A percentile compares a stretch with the other conserved stretches of the same genome.
These are phyloP conservation scores for Cichladusa arquata DNA, from an alignment of 2,113 vertebrate species.

Conservation along the genomic window DNA sequence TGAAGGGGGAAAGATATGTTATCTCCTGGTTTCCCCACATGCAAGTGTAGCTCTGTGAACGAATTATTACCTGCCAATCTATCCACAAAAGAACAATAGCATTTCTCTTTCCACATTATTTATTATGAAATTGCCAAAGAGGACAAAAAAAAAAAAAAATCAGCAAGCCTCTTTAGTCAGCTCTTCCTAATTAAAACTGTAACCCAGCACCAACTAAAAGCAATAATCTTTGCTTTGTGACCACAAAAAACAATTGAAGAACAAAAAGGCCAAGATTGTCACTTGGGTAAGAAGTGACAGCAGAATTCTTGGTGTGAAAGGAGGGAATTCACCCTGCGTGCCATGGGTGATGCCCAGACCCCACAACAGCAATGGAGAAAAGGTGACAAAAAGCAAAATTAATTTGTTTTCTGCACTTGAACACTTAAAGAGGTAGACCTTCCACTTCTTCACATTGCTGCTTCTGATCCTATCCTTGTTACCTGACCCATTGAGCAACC, in stretches of 20 bases:
- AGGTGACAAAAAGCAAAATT: background rate
- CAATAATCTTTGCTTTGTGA: background rate
- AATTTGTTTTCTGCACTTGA: background rate
- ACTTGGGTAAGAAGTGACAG: background rate
- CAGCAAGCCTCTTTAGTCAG: background rate
- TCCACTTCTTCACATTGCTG: background rate
- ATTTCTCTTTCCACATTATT: background rate
- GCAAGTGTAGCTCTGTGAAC: background rate
- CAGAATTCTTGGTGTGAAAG: background rate
- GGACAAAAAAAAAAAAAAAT: background rate
- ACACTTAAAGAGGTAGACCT: background rate
- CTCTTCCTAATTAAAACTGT: background rate
- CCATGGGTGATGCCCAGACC: background rate
- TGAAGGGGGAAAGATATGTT: background rate
- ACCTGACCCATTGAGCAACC: background rate
- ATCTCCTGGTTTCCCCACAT: background rate
- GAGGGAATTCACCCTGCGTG: background rate
- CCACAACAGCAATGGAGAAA: background rate
- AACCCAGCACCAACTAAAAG: background rate
- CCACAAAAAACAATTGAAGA: background rate
- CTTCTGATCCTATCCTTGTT: background rate
- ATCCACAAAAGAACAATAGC: background rate
- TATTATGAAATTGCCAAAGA: background rate
- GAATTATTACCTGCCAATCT: background rate
- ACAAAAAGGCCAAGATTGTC: background rate